Base-by-base conservation (phyloP, 2,888 invertebrate genomes). In the Linnaemya vulpina region DNA sequence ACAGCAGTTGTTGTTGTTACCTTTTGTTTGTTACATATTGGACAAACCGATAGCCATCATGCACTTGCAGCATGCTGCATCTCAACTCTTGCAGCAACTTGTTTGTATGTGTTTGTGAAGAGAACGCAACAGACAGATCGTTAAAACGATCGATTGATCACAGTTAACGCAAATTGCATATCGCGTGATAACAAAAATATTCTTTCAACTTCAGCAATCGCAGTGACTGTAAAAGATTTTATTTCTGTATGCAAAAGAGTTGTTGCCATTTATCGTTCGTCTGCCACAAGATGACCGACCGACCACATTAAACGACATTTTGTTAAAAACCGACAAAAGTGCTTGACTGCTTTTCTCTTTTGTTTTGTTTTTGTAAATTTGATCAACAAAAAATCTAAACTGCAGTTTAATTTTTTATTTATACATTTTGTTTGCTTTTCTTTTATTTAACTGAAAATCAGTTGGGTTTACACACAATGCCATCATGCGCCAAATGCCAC, bases 101-200 rank as follows among this genome's bases (percentile, higher is more conserved):
- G 2, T 30, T 35, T 60, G 20, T 17, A 20, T 55, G 43, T 15
- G 11, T 55, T 22, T 38, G n/a, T n/a, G n/a, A n/a, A n/a, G n/a
- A n/a, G n/a, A n/a, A n/a, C n/a, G n/a, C n/a, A n/a, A 70, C 40
- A 58, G 25, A 79, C 30, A 82, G 75, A 85, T 85, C 85, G 83
- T 83, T 81, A 84, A 83, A 77, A 83, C 84, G 83, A 83, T 85
- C 84, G 84, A 77, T 86, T 86, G 85, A 86, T 86, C 86, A 83
- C 86, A 83, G 83, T 83, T 79, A 83, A 84, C 85, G 86, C 86
- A 83, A 86, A 83, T 83, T 86, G 81, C 73, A 85, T 83, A 87
- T 87, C 84, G 87, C 87, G 86, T 87, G 87, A 87, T 87, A 85
- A 76, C 81, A 83, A 63, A 81, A 81, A 77, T 84, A 84, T 78